Conservation (phyloP, 2,888 invertebrate genomes). For the Dryomyza anilis region DNA sequence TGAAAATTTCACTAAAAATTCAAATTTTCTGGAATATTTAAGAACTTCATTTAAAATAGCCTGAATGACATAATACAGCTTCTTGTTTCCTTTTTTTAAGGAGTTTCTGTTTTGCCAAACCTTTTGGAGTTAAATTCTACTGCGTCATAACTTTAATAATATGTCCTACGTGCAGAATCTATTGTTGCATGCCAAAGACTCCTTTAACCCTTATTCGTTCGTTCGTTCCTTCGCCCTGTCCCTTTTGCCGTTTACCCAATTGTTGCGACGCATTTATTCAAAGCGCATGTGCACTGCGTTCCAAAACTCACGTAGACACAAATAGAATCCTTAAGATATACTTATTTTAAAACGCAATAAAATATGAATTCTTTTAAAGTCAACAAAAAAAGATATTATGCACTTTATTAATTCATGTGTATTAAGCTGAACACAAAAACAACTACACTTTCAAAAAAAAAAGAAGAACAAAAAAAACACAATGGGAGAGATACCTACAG, state of each 20-base stretch:
- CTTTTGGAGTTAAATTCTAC: no score
- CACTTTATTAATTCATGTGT: not conserved
- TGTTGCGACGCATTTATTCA: not conserved
- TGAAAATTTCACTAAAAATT: no score
- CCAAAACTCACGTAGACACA: conserved; percentile 24
- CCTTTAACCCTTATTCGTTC: not conserved
- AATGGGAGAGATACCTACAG: not conserved
- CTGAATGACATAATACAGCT: no score
- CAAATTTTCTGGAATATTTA: no score
- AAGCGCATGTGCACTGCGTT: conserved; percentile 1
- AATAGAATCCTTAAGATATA: not conserved
- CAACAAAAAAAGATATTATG: not conserved
- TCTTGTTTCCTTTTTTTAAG: no score
- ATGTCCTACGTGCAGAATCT: no score
- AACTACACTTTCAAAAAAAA: no score
- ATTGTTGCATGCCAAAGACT: not conserved
- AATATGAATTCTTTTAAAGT: not conserved
- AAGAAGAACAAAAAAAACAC: not conserved
- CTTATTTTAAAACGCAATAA: conserved; percentile 5
- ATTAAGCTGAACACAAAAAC: not conserved
- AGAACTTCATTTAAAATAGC: no score
- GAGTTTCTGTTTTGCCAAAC: no score
- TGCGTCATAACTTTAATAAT: no score
- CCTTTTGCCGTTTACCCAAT: no score
- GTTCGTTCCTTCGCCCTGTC: no score